Percentiles rank a stretch among this genome's conserved stretches.
phyloP scores from a whole-genome alignment of 2,113 vertebrate species.

The Morone saxatilis region DNA sequence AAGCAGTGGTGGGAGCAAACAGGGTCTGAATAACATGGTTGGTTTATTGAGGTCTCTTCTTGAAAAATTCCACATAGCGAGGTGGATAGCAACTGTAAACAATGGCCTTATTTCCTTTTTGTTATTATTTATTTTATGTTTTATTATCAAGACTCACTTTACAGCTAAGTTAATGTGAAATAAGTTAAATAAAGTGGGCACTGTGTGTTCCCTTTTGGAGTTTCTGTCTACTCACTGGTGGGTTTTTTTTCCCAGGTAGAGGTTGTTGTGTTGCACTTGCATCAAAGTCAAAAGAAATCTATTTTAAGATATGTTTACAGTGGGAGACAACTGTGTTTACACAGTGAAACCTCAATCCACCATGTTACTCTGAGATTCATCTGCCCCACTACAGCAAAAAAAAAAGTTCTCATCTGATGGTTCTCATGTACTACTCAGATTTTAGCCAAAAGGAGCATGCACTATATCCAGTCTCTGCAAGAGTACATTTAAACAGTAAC shows the following conservation, averaged over 20 bases:
- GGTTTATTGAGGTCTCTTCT: background rate
- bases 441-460: constrained; percentile 53
- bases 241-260: background rate
- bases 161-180: background rate
- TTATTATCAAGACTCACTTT: background rate
- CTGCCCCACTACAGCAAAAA: constrained; percentile 1
- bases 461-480: constrained; percentile 23
- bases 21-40: constrained; percentile 22
- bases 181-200: background rate
- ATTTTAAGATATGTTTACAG: background rate
- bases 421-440: constrained; percentile 9
- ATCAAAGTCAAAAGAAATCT: constrained; percentile 6
- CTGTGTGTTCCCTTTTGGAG: background rate
- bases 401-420: constrained; percentile 9
- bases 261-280: background rate
- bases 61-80: background rate
- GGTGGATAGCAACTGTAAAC: background rate
- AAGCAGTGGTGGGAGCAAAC: constrained; percentile 20
- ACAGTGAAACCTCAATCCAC: background rate
- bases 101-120: background rate
- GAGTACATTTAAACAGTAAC: constrained; percentile 38
- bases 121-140: constrained; percentile 9
- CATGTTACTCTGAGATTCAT: constrained; percentile 12
- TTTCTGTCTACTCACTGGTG: background rate
- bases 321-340: background rate